These are phyloP conservation scores for Campoletis raptor DNA, from an alignment of 2,888 invertebrate genomes.

Conservation along the genomic window DNA sequence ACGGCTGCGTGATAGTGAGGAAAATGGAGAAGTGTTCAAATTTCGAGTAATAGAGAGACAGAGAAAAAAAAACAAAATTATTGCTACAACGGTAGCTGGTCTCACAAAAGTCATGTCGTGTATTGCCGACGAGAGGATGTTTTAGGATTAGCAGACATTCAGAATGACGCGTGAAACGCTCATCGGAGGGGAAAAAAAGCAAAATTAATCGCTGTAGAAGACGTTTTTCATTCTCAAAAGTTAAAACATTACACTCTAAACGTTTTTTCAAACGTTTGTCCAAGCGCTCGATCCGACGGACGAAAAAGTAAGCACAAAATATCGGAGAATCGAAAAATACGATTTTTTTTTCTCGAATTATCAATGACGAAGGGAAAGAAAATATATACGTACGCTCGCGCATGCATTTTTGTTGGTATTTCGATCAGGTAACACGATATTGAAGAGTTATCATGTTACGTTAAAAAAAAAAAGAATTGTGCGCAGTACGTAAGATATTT, in stretches of 20 bases:
- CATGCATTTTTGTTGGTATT: conserved; percentile 1
- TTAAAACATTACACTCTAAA: conserved; percentile 13
- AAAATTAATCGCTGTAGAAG: neutral
- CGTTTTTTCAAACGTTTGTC: conserved; percentile 2
- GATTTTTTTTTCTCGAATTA: conserved; percentile 26
- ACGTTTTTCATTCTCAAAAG: conserved; percentile 10
- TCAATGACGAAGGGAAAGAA: neutral
- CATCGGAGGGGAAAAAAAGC: neutral
- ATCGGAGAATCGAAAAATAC: conserved; percentile 31
- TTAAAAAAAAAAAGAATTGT: neutral
- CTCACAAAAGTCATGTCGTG: neutral
- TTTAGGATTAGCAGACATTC: neutral
- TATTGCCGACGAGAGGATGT: neutral
- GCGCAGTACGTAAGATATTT: conserved; percentile 67
- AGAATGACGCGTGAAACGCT: conserved; percentile 57
- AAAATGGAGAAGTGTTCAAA: conserved; percentile 10
- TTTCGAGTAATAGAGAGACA: neutral
- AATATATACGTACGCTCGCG: neutral
- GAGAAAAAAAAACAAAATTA: neutral
- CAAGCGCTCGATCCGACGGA: neutral
- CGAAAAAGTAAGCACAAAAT: conserved; percentile 13
- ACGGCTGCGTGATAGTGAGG: conserved; percentile 20
- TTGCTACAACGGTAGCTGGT: neutral
- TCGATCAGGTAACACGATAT: neutral
- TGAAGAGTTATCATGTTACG: neutral